Evolutionary conservation across 2,113 vertebrate genomes (phyloP).

Genomic region (Columba livia): DNA sequence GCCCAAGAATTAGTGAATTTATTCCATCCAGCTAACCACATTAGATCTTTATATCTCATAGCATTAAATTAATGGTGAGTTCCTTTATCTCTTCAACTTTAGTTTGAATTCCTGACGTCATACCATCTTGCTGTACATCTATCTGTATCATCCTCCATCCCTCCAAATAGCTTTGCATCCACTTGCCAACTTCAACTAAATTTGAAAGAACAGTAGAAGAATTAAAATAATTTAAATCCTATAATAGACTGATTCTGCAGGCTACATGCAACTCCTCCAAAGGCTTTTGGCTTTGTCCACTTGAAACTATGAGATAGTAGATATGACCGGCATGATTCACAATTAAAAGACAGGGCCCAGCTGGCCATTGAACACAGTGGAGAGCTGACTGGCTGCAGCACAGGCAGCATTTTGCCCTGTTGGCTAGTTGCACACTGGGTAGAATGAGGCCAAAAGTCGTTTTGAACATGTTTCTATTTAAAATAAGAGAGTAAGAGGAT

Average conservation of each 20-base stretch:
- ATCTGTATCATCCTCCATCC: no score
- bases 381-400: background rate
- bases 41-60: background rate
- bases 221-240: background rate
- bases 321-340: background rate
- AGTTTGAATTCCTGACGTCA: background rate
- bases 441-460: background rate
- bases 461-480: background rate
- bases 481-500: background rate
- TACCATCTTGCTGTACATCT: background rate
- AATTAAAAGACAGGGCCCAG: background rate
- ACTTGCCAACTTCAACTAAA: background rate
- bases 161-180: background rate
- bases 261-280: background rate
- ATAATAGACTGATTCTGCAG: fast-evolving
- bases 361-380: background rate
- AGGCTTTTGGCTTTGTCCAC: background rate
- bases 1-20: background rate
- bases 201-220: background rate
- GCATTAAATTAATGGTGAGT: no score
- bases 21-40: fast-evolving
- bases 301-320: background rate
- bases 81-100: background rate
- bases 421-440: fast-evolving
- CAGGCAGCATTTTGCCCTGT: background rate